Conservation (phyloP, 2,797 vertebrate species). For the Anguilla marmorata region DNA sequence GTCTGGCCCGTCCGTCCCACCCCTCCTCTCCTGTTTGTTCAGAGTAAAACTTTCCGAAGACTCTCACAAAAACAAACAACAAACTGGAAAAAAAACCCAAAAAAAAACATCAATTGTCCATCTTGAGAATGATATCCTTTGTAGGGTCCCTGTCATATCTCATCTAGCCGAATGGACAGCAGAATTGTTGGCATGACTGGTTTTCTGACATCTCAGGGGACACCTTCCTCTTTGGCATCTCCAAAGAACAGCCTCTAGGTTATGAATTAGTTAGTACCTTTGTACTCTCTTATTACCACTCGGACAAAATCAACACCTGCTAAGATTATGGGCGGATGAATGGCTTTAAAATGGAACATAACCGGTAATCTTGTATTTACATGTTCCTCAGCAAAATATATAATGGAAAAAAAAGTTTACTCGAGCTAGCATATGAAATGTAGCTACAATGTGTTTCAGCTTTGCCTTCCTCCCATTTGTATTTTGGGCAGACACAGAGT, state of each 20-base stretch:
- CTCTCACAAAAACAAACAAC: constrained; percentile 68
- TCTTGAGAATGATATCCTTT: constrained; percentile 78
- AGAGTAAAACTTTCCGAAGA: constrained; percentile 67
- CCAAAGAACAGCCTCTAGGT: constrained; percentile 73
- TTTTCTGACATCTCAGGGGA: constrained; percentile 74
- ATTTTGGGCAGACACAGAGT: constrained; percentile 70
- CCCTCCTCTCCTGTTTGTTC: constrained; percentile 57
- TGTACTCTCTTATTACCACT: constrained; percentile 61
- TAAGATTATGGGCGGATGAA: constrained; percentile 44
- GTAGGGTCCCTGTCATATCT: constrained; percentile 78
- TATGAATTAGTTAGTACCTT: constrained; percentile 83
- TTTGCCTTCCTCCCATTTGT: constrained; percentile 51
- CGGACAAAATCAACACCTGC: constrained; percentile 68
- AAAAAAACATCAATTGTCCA: constrained; percentile 78
- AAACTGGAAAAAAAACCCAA: constrained; percentile 64
- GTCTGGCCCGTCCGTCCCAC: constrained; percentile 51
- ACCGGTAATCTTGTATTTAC: constrained; percentile 22
- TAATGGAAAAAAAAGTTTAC: constrained; percentile 60
- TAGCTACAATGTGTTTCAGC: constrained; percentile 68
- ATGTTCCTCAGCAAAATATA: constrained; percentile 19
- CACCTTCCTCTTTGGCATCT: constrained; percentile 61
- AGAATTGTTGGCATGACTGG: constrained; percentile 70
- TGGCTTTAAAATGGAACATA: constrained; percentile 38
- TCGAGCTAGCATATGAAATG: constrained; percentile 72
- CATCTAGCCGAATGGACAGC: constrained; percentile 76